phyloP scores from a whole-genome alignment of 2,113 vertebrate species.

The Prinia subflava region DNA sequence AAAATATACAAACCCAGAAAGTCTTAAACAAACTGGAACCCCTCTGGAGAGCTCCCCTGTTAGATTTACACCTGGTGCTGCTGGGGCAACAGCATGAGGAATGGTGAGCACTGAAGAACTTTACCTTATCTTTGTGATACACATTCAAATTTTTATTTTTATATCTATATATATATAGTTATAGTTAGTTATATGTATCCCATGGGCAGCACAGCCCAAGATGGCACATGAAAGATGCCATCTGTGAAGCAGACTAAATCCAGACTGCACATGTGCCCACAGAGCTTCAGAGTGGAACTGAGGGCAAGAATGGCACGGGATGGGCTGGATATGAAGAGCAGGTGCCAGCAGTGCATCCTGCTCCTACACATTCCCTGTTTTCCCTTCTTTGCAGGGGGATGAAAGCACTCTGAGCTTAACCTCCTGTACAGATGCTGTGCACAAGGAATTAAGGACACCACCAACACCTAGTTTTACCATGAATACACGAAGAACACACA shows the following conservation, averaged over 20 bases:
- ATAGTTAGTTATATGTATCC: neutral
- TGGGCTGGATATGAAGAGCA: neutral
- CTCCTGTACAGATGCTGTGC: neutral
- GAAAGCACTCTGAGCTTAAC: neutral
- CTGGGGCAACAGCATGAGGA: neutral
- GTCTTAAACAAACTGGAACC: neutral
- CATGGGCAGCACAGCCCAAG: neutral
- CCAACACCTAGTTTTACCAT: neutral
- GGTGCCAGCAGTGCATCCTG: neutral
- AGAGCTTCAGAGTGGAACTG: neutral
- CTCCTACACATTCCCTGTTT: neutral
- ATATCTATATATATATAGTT: neutral
- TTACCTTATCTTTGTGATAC: neutral
- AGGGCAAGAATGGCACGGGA: neutral
- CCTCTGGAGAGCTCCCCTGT: neutral
- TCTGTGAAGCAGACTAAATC: neutral
- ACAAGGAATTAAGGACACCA: neutral
- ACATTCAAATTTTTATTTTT: neutral
- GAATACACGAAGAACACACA: neutral
- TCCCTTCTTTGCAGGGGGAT: neutral
- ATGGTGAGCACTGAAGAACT: neutral
- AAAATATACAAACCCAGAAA: neutral
- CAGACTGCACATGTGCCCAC: neutral
- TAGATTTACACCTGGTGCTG: neutral
- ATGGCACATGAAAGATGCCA: neutral